phyloP scores from a whole-genome alignment of 2,888 invertebrate species.

The Selenia dentaria region DNA sequence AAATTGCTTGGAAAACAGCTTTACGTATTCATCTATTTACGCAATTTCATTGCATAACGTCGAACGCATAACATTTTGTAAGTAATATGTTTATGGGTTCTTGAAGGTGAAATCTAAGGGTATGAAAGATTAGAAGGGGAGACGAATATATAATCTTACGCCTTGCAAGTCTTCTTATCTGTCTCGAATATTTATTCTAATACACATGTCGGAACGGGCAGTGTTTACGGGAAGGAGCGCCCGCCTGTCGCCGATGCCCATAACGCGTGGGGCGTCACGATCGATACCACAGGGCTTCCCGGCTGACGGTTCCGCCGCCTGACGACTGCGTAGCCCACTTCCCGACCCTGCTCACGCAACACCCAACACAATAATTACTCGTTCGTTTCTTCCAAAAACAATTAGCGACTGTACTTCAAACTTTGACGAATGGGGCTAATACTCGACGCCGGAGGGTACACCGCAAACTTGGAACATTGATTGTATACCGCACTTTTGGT shows the following conservation, averaged over 20 bases:
- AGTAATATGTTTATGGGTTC: conserved; percentile 44
- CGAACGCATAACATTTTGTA: conserved; percentile 43
- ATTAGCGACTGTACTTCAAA: conserved; percentile 33
- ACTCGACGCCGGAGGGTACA: conserved; percentile 8
- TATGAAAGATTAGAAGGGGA: conserved; percentile 12
- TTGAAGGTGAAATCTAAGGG: conserved; percentile 17
- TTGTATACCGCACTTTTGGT: conserved; percentile 6
- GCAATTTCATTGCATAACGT: conserved; percentile 50
- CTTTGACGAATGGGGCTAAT: conserved; percentile 20
- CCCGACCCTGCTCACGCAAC: conserved; percentile 55
- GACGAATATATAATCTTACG: conserved; percentile 9
- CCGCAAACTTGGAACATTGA: conserved; percentile 6
- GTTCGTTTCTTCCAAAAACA: conserved; percentile 43
- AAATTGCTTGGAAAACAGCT: conserved; percentile 43
- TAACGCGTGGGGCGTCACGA: conserved; percentile 75
- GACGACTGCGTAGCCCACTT: conserved; percentile 51
- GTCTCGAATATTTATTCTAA: conserved; percentile 19
- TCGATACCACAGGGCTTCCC: conserved; percentile 80
- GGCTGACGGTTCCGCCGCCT: conserved; percentile 41
- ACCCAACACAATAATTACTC: conserved; percentile 42
- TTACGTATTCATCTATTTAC: conserved; percentile 35
- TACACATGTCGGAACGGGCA: conserved; percentile 51
- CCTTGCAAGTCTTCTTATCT: conserved; percentile 4
- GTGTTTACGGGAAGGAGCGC: conserved; percentile 71
- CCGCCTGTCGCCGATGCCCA: conserved; percentile 79